Evolutionary conservation across 2,113 vertebrate genomes (phyloP).

Genomic region (Cnemophilus loriae): DNA sequence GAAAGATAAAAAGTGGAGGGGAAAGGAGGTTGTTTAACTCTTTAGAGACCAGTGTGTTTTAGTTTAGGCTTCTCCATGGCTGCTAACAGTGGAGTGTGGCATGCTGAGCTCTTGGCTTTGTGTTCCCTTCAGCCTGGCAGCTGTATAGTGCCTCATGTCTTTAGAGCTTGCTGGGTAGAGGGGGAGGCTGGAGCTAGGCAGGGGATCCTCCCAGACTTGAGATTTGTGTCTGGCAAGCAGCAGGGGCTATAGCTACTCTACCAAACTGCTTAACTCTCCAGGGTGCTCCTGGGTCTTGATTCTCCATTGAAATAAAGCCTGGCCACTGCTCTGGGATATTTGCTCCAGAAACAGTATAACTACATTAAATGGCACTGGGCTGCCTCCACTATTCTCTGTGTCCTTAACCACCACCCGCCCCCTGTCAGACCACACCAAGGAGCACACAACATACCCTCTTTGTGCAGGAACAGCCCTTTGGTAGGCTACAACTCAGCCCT

Average conservation of each 20-base stretch:
- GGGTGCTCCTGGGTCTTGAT: neutral
- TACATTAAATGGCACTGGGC: neutral
- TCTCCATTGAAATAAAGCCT: neutral
- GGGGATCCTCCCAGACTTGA: neutral
- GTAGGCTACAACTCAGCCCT: neutral
- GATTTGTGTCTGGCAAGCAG: neutral
- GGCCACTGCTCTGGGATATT: neutral
- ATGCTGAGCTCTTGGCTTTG: neutral
- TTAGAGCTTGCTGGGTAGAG: neutral
- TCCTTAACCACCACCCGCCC: neutral
- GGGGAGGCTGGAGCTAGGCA: neutral
- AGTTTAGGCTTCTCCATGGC: accelerated
- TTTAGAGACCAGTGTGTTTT: neutral
- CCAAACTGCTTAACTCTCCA: neutral
- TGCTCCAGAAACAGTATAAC: neutral
- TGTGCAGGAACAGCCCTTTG: neutral
- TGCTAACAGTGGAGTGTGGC: accelerated
- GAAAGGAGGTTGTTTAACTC: neutral
- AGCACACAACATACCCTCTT: accelerated
- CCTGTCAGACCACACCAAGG: neutral
- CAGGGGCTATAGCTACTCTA: neutral
- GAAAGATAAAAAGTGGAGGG: neutral
- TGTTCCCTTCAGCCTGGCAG: neutral
- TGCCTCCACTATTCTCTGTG: neutral
- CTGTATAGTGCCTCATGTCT: neutral